Evolutionary conservation across 2,888 invertebrate species (phyloP), one percentile per base, ranked within the genome.

Genomic region (Ectobius pallidus): DNA sequence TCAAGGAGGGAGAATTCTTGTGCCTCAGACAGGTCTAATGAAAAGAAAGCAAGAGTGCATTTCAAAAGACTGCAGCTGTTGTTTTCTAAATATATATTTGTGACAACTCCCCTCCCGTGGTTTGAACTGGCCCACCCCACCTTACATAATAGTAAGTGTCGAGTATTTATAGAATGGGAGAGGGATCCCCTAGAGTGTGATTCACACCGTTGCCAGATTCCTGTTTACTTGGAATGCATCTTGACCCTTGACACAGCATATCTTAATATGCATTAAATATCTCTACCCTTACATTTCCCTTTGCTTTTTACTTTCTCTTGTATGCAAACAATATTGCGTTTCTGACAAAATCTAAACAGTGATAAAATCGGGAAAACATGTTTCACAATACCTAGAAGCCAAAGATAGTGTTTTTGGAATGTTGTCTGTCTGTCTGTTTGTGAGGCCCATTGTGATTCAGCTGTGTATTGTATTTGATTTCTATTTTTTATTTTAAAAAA

Each of bases 81-180:
- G 14, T 30, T 27, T 65, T 58, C 65, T 65, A 65, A 65, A 65
- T 65, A 65, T 65, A 65, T 1, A 9, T 25, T 16, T 18, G 18
- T 25, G 34, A 39, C 42, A 27, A 34, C 44, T 30, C 27, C 65
- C 65, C 46, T 58, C n/a, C 11, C 34, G 7, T 58, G 30, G 16
- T n/a, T n/a, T 58, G 32, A 30, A 58, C 30, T 30, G 30, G 4
- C 30, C 58, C 27, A 20, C n/a, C 27, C n/a, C n/a, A 58, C 30
- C 27, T 58, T 58, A 25, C 16, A 32, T 30, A n/a, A 30, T 3
- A 25, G 52, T 7, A 62, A 42, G 6, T 9, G 34, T 16, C 20
- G 32, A 6, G 44, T 65, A 65, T 65, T 65, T 65, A 65, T 65
- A 65, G 27, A 22, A 46, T 7, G 30, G 3, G 44, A 34, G 44